Conservation (phyloP, 1,140 invertebrate genomes). For the Aphidius gifuensis region DNA sequence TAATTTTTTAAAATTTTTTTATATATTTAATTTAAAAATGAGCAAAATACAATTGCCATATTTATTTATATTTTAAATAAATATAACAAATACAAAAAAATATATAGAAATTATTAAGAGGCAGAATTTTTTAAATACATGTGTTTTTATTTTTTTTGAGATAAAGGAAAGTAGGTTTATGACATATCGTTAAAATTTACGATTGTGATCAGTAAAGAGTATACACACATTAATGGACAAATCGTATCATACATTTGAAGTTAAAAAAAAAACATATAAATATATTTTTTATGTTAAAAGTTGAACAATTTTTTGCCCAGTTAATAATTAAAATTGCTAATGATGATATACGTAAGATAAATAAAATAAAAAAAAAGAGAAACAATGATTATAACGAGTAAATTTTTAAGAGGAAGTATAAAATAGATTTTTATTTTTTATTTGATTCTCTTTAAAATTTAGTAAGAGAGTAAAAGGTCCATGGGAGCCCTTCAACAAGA, state of each 20-base stretch:
- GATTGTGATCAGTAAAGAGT: not conserved
- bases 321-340: not conserved
- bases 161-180: conserved; percentile 22
- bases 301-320: conserved; percentile 1
- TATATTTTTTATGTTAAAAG: not conserved
- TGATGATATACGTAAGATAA: not conserved
- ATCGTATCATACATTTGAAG: too few relatives aligned
- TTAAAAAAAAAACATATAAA: not conserved
- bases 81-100: too few relatives aligned
- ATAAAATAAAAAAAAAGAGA: not conserved
- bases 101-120: too few relatives aligned
- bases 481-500: conserved; percentile 28
- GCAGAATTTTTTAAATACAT: too few relatives aligned
- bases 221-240: too few relatives aligned
- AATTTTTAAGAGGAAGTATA: not conserved
- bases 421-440: too few relatives aligned
- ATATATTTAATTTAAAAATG: too few relatives aligned
- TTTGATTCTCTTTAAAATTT: not conserved
- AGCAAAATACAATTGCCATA: not conserved
- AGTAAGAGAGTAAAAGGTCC: conserved; percentile 14
- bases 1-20: too few relatives aligned
- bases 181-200: conserved; percentile 21
- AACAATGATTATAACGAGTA: not conserved
- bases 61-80: not conserved
- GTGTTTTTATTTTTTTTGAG: conserved; percentile 7